Conservation (phyloP, 2,888 invertebrate species). For the Drosophila kokeensis region DNA sequence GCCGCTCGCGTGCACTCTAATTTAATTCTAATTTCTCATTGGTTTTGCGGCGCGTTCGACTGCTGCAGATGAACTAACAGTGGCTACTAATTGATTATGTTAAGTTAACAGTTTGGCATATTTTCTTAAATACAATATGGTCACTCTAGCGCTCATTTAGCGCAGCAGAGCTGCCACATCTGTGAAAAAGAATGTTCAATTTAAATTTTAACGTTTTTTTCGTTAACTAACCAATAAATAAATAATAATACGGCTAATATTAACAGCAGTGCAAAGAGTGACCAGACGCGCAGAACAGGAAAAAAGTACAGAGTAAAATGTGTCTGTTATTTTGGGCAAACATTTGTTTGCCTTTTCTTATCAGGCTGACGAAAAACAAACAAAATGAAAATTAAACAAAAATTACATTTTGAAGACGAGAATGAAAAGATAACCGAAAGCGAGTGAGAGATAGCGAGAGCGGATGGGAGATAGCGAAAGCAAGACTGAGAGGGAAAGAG, state of each 20-base stretch:
- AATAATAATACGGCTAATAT: conserved; percentile 4
- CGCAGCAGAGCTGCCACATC: conserved; percentile 34
- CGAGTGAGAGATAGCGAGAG: no score
- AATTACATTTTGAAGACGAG: not conserved
- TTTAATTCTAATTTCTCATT: conserved; percentile 14
- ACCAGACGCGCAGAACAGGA: not conserved
- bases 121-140: not conserved
- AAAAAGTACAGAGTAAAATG: not conserved
- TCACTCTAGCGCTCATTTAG: not conserved
- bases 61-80: not conserved
- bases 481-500: no score
- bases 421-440: not conserved
- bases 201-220: no score
- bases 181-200: not conserved
- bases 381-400: not conserved
- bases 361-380: not conserved
- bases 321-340: not conserved
- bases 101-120: conserved; percentile 19
- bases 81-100: not conserved
- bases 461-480: no score
- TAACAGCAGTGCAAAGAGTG: not conserved
- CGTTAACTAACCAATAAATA: conserved; percentile 14
- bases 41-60: not conserved
- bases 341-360: not conserved
- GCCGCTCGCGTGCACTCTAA: conserved; percentile 9